phyloP scores from a whole-genome alignment of 92 coral and sea anemone species.

The Zoanthus gigantus region DNA sequence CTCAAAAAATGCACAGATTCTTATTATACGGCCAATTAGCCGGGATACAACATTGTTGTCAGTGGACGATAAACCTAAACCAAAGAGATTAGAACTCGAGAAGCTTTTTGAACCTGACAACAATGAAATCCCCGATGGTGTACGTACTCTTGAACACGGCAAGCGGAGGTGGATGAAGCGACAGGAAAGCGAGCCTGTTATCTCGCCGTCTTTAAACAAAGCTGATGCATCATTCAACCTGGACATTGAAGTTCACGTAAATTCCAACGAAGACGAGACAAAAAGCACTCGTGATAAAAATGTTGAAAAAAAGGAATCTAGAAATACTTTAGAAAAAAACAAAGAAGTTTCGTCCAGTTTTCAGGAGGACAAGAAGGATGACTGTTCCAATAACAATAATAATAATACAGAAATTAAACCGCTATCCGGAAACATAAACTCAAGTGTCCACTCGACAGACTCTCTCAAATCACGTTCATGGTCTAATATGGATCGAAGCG shows the following conservation, averaged over 20 bases:
- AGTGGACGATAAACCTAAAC: slow-evolving; percentile 70
- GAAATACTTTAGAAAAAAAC: background rate
- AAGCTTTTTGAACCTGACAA: slow-evolving; percentile 54
- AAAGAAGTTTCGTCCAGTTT: background rate
- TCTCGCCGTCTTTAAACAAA: slow-evolving; percentile 54
- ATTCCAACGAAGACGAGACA: background rate
- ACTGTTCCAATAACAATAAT: slow-evolving; percentile 8
- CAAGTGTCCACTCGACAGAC: slow-evolving; percentile 51
- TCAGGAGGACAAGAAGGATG: slow-evolving; percentile 1
- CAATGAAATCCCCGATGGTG: slow-evolving; percentile 50
- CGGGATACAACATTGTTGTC: slow-evolving; percentile 85
- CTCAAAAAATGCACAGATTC: slow-evolving; percentile 70
- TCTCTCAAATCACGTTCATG: slow-evolving; percentile 30
- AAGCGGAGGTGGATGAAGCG: slow-evolving; percentile 49
- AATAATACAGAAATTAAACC: slow-evolving; percentile 37
- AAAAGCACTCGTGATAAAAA: background rate
- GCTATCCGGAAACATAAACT: slow-evolving; percentile 31
- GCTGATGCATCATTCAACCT: slow-evolving; percentile 26
- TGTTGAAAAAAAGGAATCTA: background rate
- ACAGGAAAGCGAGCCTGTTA: slow-evolving; percentile 68
- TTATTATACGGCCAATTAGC: slow-evolving; percentile 83
- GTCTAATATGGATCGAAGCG: slow-evolving; percentile 43
- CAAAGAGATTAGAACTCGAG: slow-evolving; percentile 27
- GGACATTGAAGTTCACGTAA: background rate
- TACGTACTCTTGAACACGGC: slow-evolving; percentile 15